Evolutionary conservation across 2,797 vertebrate genomes (phyloP).

Genomic region (Alcedo quadribrachys): DNA sequence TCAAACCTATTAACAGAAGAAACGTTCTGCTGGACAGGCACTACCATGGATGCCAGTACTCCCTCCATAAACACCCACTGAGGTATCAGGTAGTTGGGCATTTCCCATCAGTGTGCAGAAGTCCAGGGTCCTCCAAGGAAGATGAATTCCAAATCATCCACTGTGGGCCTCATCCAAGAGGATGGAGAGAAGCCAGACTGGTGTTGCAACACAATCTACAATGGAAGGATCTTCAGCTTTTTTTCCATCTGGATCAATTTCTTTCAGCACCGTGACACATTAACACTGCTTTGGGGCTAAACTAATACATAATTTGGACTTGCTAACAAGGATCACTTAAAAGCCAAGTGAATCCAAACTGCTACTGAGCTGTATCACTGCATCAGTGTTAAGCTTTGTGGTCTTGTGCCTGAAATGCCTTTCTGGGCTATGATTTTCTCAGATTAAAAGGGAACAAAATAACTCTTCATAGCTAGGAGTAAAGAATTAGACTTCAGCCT

Average conservation of each 20-base stretch:
- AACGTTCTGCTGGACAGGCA: neutral
- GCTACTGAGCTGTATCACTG: neutral
- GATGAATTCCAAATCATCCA: neutral
- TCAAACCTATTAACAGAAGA: neutral
- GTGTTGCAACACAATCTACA: neutral
- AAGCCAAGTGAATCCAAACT: neutral
- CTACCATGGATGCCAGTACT: accelerated
- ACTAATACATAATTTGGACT: neutral
- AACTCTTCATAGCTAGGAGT: neutral
- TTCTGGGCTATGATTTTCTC: neutral
- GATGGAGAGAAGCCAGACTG: accelerated
- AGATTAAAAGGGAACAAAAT: neutral
- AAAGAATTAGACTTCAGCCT: neutral
- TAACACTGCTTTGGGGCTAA: neutral
- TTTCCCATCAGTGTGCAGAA: neutral
- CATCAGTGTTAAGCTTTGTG: neutral
- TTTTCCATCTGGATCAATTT: neutral
- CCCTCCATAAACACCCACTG: accelerated
- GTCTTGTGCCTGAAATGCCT: neutral
- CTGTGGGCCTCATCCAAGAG: neutral
- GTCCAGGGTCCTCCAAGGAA: neutral
- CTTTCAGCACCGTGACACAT: neutral
- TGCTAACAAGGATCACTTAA: neutral
- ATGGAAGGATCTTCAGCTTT: neutral
- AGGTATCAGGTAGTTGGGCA: accelerated